These are phyloP conservation scores for Rhea pennata DNA, from an alignment of 2,113 vertebrate genomes.

Conservation along the genomic window DNA sequence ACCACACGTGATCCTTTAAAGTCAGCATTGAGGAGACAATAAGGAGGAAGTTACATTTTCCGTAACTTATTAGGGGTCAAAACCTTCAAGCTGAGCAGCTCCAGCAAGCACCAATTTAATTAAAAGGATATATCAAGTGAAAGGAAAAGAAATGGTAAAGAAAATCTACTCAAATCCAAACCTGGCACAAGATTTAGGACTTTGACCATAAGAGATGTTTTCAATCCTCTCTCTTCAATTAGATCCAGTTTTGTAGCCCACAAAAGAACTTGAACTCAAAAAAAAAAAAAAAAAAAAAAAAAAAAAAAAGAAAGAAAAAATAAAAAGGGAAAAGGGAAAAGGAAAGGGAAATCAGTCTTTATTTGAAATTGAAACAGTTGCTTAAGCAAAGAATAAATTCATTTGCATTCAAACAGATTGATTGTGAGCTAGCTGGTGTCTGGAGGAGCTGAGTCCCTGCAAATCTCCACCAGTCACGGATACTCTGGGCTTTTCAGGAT, in stretches of 20 bases:
- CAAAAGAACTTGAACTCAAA: background rate
- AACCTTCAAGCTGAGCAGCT: background rate
- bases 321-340: background rate
- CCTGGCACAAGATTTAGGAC: background rate
- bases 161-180: background rate
- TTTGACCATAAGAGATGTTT: background rate
- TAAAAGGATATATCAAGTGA: background rate
- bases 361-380: background rate
- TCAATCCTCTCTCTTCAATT: background rate
- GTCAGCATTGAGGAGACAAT: background rate
- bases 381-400: background rate
- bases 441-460: background rate
- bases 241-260: background rate
- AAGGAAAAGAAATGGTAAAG: background rate
- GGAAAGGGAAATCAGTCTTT: background rate
- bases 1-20: rapidly evolving
- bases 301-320: background rate
- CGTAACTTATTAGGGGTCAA: background rate
- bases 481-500: background rate
- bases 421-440: background rate
- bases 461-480: background rate
- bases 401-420: background rate
- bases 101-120: background rate
- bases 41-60: background rate
- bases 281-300: rapidly evolving